Conservation (phyloP, 2,888 invertebrate species). For the Eupithecia centaureata region DNA sequence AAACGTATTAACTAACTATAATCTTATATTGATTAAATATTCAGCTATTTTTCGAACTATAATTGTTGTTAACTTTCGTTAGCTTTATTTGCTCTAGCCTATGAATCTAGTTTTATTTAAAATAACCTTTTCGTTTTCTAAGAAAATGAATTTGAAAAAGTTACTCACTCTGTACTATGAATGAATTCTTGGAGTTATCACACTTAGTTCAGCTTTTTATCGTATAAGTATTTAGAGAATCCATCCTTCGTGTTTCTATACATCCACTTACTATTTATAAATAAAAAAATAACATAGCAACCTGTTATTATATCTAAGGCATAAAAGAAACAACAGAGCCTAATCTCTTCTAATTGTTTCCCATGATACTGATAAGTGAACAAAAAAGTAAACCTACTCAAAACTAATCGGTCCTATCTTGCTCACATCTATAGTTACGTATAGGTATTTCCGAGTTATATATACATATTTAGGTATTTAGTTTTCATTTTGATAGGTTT, state of each 20-base stretch:
- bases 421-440: background rate
- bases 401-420: background rate
- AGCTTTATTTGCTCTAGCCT: no score
- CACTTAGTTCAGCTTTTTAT: background rate
- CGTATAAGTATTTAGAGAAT: background rate
- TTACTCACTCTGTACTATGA: background rate
- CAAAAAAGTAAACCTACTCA: background rate
- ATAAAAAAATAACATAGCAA: background rate
- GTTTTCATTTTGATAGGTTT: conserved; percentile 5
- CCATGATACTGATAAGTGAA: background rate
- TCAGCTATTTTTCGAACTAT: no score
- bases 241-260: background rate
- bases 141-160: no score
- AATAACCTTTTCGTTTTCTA: no score
- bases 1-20: no score
- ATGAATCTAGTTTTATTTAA: no score
- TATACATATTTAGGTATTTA: conserved; percentile 5
- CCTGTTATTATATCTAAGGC: background rate
- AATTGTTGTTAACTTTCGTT: no score
- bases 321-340: background rate
- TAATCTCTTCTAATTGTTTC: background rate
- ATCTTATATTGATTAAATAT: no score
- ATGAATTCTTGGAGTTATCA: background rate
- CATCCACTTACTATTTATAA: background rate
- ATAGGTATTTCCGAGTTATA: no score